These are phyloP conservation scores for Drosophila ironensis DNA, from an alignment of 1,140 invertebrate species.

Conservation along the genomic window DNA sequence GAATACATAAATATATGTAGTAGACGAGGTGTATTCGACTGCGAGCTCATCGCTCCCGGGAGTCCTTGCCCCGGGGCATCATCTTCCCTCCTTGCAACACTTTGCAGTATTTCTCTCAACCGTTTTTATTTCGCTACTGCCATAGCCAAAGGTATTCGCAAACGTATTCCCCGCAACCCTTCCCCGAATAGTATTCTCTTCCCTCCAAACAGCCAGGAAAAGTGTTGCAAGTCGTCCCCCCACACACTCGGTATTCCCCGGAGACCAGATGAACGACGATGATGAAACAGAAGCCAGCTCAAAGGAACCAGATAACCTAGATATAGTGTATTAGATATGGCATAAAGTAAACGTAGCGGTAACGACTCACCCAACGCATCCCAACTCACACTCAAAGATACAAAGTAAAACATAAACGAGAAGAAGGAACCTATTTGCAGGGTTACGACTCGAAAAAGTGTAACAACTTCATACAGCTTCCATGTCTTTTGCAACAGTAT, in stretches of 20 bases:
- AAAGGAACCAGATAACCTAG: constrained; percentile 60
- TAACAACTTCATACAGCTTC: constrained; percentile 78
- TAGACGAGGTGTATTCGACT: constrained; percentile 41
- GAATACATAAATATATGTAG: constrained; percentile 16
- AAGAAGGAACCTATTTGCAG: constrained; percentile 24
- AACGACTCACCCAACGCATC: constrained; percentile 40
- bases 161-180: constrained; percentile 39
- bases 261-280: constrained; percentile 21
- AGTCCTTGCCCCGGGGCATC: not conserved
- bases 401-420: too few species aligned
- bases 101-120: constrained; percentile 65
- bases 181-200: constrained; percentile 56
- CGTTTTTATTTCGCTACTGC: constrained; percentile 63
- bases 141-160: constrained; percentile 55
- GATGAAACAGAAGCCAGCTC: constrained; percentile 45
- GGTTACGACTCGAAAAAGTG: constrained; percentile 34
- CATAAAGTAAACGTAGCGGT: constrained; percentile 40
- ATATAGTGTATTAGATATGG: constrained; percentile 46
- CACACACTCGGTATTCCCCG: constrained; percentile 26
- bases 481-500: constrained; percentile 79
- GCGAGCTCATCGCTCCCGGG: constrained; percentile 51
- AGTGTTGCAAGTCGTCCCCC: constrained; percentile 21
- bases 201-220: constrained; percentile 27
- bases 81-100: constrained; percentile 44
- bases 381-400: constrained; percentile 14